phyloP scores from a whole-genome alignment of 1,140 invertebrate species.

The Neodiprion fabricii region DNA sequence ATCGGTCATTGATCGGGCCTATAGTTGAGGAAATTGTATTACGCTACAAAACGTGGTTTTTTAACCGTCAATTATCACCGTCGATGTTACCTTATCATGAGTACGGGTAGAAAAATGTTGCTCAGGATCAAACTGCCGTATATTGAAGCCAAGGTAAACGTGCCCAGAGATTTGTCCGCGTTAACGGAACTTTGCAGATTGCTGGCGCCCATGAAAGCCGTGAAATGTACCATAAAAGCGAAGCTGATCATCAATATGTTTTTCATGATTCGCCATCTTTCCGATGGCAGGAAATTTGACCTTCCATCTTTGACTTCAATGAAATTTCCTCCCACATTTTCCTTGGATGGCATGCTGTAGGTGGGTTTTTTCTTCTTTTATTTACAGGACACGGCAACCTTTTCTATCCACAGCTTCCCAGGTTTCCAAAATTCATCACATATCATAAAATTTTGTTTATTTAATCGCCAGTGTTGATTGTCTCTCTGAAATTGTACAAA shows the following conservation, averaged over 20 bases:
- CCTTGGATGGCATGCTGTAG: slow-evolving; percentile 24
- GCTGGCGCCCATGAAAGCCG: slow-evolving; percentile 81
- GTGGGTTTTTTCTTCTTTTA: too few relatives aligned
- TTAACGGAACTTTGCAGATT: slow-evolving; percentile 82
- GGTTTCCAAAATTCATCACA: too few relatives aligned
- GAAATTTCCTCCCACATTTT: slow-evolving; percentile 32
- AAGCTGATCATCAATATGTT: slow-evolving; percentile 77
- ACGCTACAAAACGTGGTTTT: too few relatives aligned
- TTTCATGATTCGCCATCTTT: slow-evolving; percentile 73
- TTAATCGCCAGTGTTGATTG: too few relatives aligned
- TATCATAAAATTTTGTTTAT: too few relatives aligned
- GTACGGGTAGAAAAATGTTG: slow-evolving; percentile 80
- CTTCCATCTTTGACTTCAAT: slow-evolving; percentile 34
- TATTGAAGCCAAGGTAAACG: slow-evolving; percentile 74
- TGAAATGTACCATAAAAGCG: slow-evolving; percentile 84
- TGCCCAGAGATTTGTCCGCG: slow-evolving; percentile 71
- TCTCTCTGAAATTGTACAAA: too few relatives aligned
- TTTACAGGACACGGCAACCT: too few relatives aligned
- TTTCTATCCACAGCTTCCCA: too few relatives aligned
- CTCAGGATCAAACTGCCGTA: slow-evolving; percentile 84
- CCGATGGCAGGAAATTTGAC: slow-evolving; percentile 53
- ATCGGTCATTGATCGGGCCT: background rate
- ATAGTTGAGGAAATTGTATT: too few relatives aligned
- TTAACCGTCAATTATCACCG: too few relatives aligned
- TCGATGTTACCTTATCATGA: slow-evolving; percentile 71